Evolutionary conservation across 1,140 invertebrate genomes (phyloP), one percentile per base, ranked within the genome.

Genomic region (Brachystomella parvula): DNA sequence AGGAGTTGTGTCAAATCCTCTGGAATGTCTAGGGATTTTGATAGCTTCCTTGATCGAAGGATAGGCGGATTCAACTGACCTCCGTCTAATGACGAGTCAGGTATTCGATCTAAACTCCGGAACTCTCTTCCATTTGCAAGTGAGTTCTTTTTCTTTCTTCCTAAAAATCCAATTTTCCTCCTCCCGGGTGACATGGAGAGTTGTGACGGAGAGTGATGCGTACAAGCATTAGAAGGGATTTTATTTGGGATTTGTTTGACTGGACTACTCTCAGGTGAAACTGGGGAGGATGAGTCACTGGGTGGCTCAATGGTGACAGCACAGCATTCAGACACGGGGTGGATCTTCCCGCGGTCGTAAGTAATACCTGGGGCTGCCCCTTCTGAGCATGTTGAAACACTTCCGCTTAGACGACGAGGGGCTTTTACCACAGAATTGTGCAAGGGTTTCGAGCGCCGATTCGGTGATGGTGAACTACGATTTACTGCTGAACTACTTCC

Each of bases 281-380:
- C 30, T 39, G 63, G 65, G 19, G 67, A 63, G 47, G 66, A 70
- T 0, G 71, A 70, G 53, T 73, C 66, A 58, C 68, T 70, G 0
- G 71, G 71, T 26, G 71, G 71, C 21, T 73, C 71, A 26, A 73
- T 69, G 2, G 68, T 73, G 1, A 73, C 71, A 21, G 71, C 66
- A 47, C 68, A 69, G 26, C 64, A 68, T 17, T 71, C 67, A 21
- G 9, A 17, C 12, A 53, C 49, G 3, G 49, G 49, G 6, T 26
- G 49, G 49, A 53, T 15, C 24, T 53, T 53, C n/a, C n/a, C n/a
- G 49, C 12, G 21, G 6, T 26, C 24, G 49, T 24, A 15, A 19
- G 49, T 12, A 24, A 24, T 12, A 6, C 49, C 49, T 53, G 12
- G 49, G 21, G 49, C 21, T 6, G 9, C 49, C 6, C 49, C 49